Evolutionary conservation across 2,113 vertebrate genomes (phyloP).

Genomic region (Lophura nycthemera): DNA sequence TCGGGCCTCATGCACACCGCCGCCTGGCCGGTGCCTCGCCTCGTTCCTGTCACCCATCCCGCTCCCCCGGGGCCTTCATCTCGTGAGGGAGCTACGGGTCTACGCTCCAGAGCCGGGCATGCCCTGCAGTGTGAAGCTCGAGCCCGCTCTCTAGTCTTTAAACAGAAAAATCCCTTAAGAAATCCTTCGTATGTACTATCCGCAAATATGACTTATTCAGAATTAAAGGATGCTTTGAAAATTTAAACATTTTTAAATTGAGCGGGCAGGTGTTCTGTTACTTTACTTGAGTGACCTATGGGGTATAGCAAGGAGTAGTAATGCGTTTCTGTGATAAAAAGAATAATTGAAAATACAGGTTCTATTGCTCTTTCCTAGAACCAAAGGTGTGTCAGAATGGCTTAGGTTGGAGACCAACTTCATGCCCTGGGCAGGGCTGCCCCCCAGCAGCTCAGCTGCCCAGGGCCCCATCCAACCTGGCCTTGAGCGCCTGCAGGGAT

Average conservation of each 20-base stretch:
- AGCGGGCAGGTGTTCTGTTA: too few species aligned
- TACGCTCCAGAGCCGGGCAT: too few species aligned
- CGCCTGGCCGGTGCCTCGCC: too few species aligned
- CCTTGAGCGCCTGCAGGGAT: too few species aligned
- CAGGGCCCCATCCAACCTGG: too few species aligned
- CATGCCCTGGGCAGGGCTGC: too few species aligned
- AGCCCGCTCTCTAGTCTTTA: neutral
- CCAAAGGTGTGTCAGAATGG: neutral
- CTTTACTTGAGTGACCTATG: neutral
- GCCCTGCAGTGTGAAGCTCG: fast-evolving
- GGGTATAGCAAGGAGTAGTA: neutral
- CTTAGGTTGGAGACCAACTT: too few species aligned
- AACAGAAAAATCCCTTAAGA: fast-evolving
- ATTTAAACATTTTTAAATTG: neutral
- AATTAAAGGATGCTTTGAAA: neutral
- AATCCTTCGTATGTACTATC: neutral
- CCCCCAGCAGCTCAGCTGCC: too few species aligned
- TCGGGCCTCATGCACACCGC: fast-evolving
- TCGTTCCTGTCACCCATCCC: too few species aligned
- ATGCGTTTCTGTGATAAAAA: neutral
- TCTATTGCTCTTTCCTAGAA: neutral
- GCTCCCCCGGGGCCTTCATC: fast-evolving
- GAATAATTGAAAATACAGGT: neutral
- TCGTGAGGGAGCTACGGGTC: neutral
- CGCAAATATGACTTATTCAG: neutral